Conservation (phyloP, 2,113 vertebrate species). For the Dendrocopos noguchii region DNA sequence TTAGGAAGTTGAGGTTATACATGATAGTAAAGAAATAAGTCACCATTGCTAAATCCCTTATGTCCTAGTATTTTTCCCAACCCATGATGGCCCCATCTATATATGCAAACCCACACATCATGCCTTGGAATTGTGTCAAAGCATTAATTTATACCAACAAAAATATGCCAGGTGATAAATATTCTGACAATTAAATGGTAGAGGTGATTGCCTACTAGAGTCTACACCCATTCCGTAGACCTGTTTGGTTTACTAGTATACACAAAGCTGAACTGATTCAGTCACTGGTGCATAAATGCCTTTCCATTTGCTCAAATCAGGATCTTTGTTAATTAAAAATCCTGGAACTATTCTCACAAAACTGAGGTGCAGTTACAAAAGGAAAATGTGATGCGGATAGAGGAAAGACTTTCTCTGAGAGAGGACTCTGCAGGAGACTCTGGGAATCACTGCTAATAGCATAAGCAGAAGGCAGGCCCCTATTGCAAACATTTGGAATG, state of each 20-base stretch:
- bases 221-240: background rate
- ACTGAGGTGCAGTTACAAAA: background rate
- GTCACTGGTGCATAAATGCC: background rate
- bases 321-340: constrained; percentile 6
- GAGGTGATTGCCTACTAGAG: background rate
- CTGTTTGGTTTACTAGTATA: background rate
- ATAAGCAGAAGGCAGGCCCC: background rate
- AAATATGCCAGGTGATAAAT: background rate
- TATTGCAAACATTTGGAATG: background rate
- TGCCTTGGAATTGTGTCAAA: background rate
- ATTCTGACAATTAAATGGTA: background rate
- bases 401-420: background rate
- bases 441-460: background rate
- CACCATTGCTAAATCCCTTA: background rate
- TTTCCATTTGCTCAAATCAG: background rate
- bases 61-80: background rate
- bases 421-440: background rate
- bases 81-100: background rate
- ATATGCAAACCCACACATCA: background rate
- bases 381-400: background rate
- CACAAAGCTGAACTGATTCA: background rate
- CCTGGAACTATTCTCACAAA: background rate
- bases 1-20: background rate
- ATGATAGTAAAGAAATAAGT: background rate
- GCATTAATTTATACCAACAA: background rate